Evolutionary conservation across 2,888 invertebrate species (phyloP).

Genomic region (Pteria penguin): DNA sequence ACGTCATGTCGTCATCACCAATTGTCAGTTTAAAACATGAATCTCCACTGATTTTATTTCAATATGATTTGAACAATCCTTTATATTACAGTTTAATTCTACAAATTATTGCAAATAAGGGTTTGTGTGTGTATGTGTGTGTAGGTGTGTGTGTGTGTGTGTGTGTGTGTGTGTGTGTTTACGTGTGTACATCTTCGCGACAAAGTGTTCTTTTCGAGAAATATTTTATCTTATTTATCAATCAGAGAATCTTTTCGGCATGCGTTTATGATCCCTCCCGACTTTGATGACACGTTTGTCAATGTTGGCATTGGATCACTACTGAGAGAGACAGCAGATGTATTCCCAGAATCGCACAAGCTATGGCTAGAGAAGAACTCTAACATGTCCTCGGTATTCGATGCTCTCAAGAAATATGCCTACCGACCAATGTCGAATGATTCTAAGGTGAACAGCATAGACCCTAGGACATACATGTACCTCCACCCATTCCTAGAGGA

Average conservation of each 20-base stretch:
- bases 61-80: too few species aligned
- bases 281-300: slow-evolving; percentile 76
- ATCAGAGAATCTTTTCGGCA: slow-evolving; percentile 48
- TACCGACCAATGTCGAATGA: slow-evolving; percentile 68
- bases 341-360: slow-evolving; percentile 59
- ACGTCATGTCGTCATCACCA: too few species aligned
- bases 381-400: slow-evolving; percentile 68
- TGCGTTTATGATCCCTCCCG: slow-evolving; percentile 73
- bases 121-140: too few species aligned
- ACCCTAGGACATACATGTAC: slow-evolving; percentile 71
- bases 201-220: too few species aligned
- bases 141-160: too few species aligned
- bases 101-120: too few species aligned
- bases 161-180: too few species aligned
- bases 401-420: slow-evolving; percentile 69
- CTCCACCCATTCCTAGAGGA: slow-evolving; percentile 66
- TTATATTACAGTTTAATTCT: too few species aligned
- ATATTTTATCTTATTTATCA: too few species aligned
- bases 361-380: slow-evolving; percentile 66
- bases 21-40: too few species aligned
- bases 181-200: too few species aligned
- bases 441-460: slow-evolving; percentile 62
- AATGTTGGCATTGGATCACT: slow-evolving; percentile 72
- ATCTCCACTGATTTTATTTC: too few species aligned
- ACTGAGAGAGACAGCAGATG: slow-evolving; percentile 55